Conservation (phyloP, 2,797 vertebrate genomes). For the Spondyliosoma cantharus region DNA sequence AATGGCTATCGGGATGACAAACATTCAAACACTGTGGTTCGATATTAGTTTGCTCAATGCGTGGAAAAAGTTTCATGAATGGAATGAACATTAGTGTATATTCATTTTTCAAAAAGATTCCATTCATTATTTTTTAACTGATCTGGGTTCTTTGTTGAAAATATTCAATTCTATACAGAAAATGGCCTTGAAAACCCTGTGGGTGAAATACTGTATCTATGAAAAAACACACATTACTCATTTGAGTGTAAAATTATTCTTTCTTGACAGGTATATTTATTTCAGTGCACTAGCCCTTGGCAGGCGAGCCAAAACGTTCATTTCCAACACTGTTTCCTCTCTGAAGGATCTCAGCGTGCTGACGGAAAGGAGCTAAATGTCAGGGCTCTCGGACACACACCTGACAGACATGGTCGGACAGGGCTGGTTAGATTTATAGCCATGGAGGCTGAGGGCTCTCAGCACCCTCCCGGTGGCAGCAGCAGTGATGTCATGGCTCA, state of each 20-base stretch:
- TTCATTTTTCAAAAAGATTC: constrained; percentile 7
- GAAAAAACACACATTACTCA: neutral
- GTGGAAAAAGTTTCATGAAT: neutral
- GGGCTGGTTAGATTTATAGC: constrained; percentile 47
- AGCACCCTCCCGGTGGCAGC: constrained; percentile 22
- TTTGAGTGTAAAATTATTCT: neutral
- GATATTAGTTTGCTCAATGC: too few species aligned
- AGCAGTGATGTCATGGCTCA: constrained; percentile 24
- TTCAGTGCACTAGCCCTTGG: constrained; percentile 3
- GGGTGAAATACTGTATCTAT: constrained; percentile 1
- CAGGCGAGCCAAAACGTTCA: constrained; percentile 7
- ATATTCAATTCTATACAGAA: neutral
- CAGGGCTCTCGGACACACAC: constrained; percentile 11
- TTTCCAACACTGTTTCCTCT: constrained; percentile 17
- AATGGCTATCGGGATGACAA: neutral
- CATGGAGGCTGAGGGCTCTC: constrained; percentile 21
- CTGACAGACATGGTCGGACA: constrained; percentile 18
- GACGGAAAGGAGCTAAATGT: constrained; percentile 3
- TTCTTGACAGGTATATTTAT: constrained; percentile 35
- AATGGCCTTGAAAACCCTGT: constrained; percentile 3
- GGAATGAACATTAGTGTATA: neutral
- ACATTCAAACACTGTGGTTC: neutral
- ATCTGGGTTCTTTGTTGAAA: neutral
- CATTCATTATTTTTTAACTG: neutral
- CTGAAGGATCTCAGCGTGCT: constrained; percentile 16